phyloP scores from a whole-genome alignment of 2,113 vertebrate genomes.

The Cephalophus harveyi region DNA sequence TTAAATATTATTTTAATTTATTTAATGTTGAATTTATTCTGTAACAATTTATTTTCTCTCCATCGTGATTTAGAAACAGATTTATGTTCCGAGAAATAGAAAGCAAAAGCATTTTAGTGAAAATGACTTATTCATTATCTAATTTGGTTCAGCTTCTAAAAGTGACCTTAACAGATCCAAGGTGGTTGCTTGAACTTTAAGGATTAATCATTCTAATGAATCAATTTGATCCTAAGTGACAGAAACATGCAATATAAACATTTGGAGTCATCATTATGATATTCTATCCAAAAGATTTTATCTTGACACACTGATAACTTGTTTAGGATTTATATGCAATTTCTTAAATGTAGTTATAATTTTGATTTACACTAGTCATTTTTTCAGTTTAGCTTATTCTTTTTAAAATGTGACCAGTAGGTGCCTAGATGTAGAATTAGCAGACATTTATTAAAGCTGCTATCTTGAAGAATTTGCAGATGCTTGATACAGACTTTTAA shows the following conservation, averaged over 20 bases:
- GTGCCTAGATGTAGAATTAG: neutral
- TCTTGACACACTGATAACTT: neutral
- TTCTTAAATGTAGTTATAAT: neutral
- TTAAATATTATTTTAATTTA: neutral
- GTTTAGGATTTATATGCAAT: neutral
- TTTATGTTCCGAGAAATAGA: neutral
- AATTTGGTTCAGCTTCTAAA: neutral
- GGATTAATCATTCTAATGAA: neutral
- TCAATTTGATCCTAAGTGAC: neutral
- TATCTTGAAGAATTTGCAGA: neutral
- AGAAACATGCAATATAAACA: neutral
- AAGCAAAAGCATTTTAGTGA: neutral
- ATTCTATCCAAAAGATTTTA: neutral
- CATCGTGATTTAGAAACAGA: neutral
- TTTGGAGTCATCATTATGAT: neutral
- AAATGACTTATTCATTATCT: neutral
- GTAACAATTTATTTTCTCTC: neutral
- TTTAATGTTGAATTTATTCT: constrained; percentile 1
- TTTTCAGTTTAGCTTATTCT: neutral
- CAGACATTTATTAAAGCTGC: neutral
- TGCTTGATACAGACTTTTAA: neutral
- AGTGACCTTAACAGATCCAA: neutral
- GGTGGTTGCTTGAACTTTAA: neutral
- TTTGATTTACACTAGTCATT: neutral
- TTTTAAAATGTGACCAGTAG: neutral